phyloP scores from a whole-genome alignment of 1,140 invertebrate species.

The Oscheius sp. region DNA sequence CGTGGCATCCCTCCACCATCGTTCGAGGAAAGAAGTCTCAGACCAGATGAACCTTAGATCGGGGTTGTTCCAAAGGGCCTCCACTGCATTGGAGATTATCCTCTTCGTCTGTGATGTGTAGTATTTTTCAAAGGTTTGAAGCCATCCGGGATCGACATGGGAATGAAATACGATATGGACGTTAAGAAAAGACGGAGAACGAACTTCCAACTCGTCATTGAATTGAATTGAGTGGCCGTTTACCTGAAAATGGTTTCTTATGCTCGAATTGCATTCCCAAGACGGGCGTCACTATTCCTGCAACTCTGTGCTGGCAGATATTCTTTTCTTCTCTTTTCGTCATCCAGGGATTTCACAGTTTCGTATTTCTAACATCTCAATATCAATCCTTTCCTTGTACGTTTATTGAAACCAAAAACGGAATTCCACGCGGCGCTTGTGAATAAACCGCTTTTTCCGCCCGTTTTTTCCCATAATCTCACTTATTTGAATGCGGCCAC shows the following conservation, averaged over 20 bases:
- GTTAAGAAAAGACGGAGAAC: background rate
- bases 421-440: background rate
- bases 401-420: no score
- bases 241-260: background rate
- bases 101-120: slow-evolving; percentile 36
- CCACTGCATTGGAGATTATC: slow-evolving; percentile 37
- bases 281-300: no score
- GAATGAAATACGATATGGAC: slow-evolving; percentile 43
- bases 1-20: slow-evolving; percentile 26
- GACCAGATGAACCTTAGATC: slow-evolving; percentile 49
- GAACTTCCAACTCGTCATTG: no score
- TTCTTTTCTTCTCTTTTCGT: background rate
- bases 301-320: no score
- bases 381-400: no score
- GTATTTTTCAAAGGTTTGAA: slow-evolving; percentile 46
- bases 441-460: no score
- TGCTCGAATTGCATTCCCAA: no score
- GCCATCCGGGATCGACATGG: slow-evolving; percentile 47
- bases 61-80: slow-evolving; percentile 29
- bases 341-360: no score
- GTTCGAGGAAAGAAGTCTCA: slow-evolving; percentile 45
- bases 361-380: no score
- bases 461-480: no score
- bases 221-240: slow-evolving; percentile 11
- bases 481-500: no score